Base-by-base conservation (phyloP, 1,140 invertebrate genomes). In the Zaprionus ghesquierei region DNA sequence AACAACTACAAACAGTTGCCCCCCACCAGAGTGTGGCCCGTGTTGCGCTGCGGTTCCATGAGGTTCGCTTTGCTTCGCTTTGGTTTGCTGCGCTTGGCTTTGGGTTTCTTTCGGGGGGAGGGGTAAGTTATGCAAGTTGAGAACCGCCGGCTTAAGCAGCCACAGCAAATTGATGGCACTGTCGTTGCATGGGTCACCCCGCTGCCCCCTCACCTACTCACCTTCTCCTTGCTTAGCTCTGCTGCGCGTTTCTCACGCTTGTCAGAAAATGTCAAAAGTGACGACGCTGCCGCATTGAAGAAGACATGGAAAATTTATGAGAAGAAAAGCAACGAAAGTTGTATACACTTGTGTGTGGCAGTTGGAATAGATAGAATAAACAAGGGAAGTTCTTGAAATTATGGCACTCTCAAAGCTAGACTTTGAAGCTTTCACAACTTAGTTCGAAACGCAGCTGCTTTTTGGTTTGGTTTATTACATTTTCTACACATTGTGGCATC, bases 211-310 rank as follows among this genome's bases (percentile, higher is more conserved):
- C 13, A 5, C 33, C 13, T 12, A 4, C 23, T 9, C 15, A 8
- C 38, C 54, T 18, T 9, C 22, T 10, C 12, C 41, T n/a, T 13
- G 50, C 23, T 38, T 62, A 50, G 44, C 12, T 29, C 10, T 13
- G 50, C 23, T 38, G 58, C 41, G 44, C 49, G 76, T 63, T 87
- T 87, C 82, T 87, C 82, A 87, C 84, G 82, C 82, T 87, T 89
- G 84, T 87, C 82, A 87, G 84, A 89, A 87, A 89, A 87, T 87
- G 82, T 87, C 82, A 87, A 84, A 87, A 87, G 82, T 87, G 72
- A 82, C 75, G 73, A 53, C 44, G 84, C 79, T 69, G 74, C 62
- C 62, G 46, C 66, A 72, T 56, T 59, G n/a, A 29, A 8, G 51
- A 54, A 70, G 25, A n/a, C 63, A 61, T 29, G 41, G 41, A 61